Base-by-base conservation (phyloP, 2,888 invertebrate species). In the Azorinus chamasolen region DNA sequence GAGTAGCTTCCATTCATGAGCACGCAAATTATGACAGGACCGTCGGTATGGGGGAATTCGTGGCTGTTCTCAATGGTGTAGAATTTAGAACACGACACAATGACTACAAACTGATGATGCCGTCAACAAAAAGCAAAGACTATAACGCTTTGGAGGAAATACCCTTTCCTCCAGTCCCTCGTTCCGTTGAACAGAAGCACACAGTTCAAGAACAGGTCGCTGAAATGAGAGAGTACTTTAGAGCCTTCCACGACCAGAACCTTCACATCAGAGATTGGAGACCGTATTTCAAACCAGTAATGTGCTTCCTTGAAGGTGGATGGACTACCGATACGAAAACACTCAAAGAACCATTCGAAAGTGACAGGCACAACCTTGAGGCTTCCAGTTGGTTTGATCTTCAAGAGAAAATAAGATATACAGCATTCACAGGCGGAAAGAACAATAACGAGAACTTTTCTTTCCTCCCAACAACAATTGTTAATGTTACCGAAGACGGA, bases 21-120 rank as follows among this genome's bases (percentile, higher is more conserved):
- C 91, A 91, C 68, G 64, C 88, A 8, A 86, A 90, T 74, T 85
- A 88, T 57, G 83, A 84, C 54, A 65, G 84, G 2, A 91, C 91
- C 0, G 68, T 84, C 41, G 88, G 91, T 32, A 58, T 90, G 79
- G 88, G 90, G 18, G 87, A 88, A 74, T 53, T 90, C 10, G 74
- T 81, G 4, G 87, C 71, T 1, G 89, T 88, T 1, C 64, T 90
- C 24, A 90, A 91, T 54, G 91, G 91, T 0, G 85, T 91, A 4
- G 88, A 89, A 55, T 91, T 91, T 81, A 69, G 88, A 41, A 91
- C 91, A 2, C 75, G 91, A 14, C 91, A 91, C 78, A 91, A 91
- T 70, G 91, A 91, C 75, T 91, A 89, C 82, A 83, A 85, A 41
- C 81, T 89, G 22, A 27, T 59, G 10, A 89, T 87, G 87, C 86